A percentile compares a stretch with the other conserved stretches of the same genome.
Conservation (phyloP, 2,113 vertebrate species). For the Rattus rattus region DNA sequence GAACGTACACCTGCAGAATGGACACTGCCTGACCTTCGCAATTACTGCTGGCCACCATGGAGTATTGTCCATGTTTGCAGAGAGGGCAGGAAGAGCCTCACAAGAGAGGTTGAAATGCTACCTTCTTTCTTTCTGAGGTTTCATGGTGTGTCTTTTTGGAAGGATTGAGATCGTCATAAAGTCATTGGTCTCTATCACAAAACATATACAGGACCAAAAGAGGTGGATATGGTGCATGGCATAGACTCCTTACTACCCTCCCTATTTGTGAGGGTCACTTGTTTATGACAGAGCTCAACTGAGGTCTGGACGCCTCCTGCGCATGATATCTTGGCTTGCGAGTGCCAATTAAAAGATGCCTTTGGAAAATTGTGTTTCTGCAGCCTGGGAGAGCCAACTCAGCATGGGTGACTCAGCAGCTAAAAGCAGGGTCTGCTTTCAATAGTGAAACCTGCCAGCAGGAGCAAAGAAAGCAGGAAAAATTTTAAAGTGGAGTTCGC, state of each 20-base stretch:
- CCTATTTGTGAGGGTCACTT: background rate
- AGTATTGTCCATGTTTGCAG: background rate
- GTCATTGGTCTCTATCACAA: background rate
- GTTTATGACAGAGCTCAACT: background rate
- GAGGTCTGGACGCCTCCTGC: background rate
- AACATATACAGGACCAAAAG: background rate
- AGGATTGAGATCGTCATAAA: background rate
- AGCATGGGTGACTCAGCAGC: background rate
- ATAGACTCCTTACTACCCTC: background rate
- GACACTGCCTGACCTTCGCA: accelerated
- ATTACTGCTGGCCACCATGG: background rate
- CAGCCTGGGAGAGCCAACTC: background rate
- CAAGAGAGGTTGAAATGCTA: background rate
- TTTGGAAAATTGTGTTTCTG: background rate
- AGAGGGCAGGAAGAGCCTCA: background rate
- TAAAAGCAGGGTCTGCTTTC: background rate
- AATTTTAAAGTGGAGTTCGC: background rate
- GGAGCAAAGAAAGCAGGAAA: background rate
- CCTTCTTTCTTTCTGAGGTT: background rate
- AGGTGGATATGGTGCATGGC: background rate
- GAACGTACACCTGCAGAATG: background rate
- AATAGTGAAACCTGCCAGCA: background rate
- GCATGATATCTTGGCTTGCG: background rate
- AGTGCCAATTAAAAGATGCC: background rate
- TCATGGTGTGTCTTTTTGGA: background rate